phyloP scores from a whole-genome alignment of 2,113 vertebrate species.

The Eonycteris spelaea region DNA sequence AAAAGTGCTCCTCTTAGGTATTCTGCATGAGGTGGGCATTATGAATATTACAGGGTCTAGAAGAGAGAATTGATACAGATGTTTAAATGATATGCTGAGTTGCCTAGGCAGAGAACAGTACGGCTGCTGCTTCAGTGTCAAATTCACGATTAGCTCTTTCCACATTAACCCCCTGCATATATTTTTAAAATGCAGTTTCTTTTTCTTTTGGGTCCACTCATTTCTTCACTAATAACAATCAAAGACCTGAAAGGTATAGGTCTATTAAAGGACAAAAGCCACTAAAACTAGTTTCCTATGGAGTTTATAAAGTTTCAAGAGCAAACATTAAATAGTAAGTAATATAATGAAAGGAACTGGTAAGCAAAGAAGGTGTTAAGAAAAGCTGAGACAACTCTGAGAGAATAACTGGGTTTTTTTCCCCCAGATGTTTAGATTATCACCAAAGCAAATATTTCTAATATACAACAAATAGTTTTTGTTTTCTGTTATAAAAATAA shows the following conservation, averaged over 20 bases:
- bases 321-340: not conserved
- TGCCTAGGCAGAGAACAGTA: not conserved
- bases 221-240: not conserved
- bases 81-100: not conserved
- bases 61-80: not conserved
- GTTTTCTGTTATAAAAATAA: not conserved
- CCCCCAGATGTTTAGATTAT: not conserved
- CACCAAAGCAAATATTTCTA: not conserved
- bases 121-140: fast-evolving
- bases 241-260: not conserved
- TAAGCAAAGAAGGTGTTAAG: not conserved
- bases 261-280: not conserved
- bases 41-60: not conserved
- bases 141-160: not conserved
- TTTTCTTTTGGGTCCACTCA: not conserved
- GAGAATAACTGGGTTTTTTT: not conserved
- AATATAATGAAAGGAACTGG: not conserved
- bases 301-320: not conserved
- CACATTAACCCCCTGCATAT: too few species aligned
- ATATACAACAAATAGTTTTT: not conserved
- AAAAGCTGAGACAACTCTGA: not conserved
- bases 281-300: not conserved
- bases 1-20: not conserved
- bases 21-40: not conserved
- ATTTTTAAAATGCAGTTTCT: not conserved